Percentiles rank a stretch among this genome's conserved stretches.
Conservation (phyloP, 2,888 invertebrate species). For the Hydroisotoma schaefferi region DNA sequence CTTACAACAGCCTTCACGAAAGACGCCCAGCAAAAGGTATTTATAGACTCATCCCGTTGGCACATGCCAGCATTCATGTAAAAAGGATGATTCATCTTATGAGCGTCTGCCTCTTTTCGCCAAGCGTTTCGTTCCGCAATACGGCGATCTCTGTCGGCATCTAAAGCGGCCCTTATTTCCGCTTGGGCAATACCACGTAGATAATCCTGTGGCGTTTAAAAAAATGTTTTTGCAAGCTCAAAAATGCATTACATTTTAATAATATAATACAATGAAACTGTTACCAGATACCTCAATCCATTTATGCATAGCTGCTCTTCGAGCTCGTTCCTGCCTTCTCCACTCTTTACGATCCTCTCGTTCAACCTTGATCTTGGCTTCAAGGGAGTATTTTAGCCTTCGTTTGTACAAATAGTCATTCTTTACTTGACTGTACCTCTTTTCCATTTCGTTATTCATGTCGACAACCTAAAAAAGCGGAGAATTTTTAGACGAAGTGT, state of each 20-base stretch:
- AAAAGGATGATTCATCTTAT: conserved; percentile 17
- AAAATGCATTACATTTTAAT: background rate
- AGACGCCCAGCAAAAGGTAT: conserved; percentile 30
- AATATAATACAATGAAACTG: background rate
- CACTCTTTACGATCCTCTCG: conserved; percentile 30
- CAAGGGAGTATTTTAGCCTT: conserved; percentile 30
- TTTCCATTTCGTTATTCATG: conserved; percentile 33
- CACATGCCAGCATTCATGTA: conserved; percentile 11
- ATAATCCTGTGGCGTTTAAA: conserved; percentile 20
- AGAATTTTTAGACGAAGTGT: background rate
- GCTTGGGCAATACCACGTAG: conserved; percentile 27
- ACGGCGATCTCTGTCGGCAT: conserved; percentile 20
- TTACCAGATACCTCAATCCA: conserved; percentile 37
- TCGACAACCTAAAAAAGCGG: conserved; percentile 34
- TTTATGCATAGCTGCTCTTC: conserved; percentile 30
- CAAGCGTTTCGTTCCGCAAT: conserved; percentile 18
- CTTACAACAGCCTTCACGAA: conserved; percentile 31
- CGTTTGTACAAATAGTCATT: conserved; percentile 33
- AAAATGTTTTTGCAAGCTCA: background rate
- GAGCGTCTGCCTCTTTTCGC: conserved; percentile 23
- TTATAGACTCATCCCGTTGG: conserved; percentile 7
- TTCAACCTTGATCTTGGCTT: conserved; percentile 30
- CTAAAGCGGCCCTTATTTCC: conserved; percentile 26
- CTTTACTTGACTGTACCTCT: conserved; percentile 29
- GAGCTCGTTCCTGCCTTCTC: conserved; percentile 32